Evolutionary conservation across 2,888 invertebrate genomes (phyloP).

Genomic region (Ctenicera cuprea): DNA sequence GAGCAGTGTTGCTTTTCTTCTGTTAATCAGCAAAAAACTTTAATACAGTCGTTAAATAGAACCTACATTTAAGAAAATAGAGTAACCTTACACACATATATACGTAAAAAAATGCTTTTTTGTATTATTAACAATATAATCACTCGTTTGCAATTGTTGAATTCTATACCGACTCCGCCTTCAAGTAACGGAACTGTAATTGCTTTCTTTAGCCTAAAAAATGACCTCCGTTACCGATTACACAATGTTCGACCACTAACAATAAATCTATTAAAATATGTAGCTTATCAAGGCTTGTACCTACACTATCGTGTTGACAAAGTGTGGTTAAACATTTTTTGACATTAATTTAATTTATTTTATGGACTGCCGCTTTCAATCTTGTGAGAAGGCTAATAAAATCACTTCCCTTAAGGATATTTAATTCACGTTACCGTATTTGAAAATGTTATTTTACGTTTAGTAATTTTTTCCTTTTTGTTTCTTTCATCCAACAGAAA

Average conservation of each 20-base stretch:
- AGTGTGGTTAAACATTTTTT: constrained; percentile 1
- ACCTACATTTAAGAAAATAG: neutral
- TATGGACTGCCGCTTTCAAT: too few relatives aligned
- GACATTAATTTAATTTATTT: too few relatives aligned
- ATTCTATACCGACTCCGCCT: constrained; percentile 1
- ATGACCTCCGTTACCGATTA: constrained; percentile 16
- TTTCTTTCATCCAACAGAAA: neutral
- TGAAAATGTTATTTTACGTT: neutral
- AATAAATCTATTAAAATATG: constrained; percentile 18
- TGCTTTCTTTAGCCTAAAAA: constrained; percentile 28
- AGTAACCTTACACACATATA: constrained; percentile 2
- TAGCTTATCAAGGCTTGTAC: neutral
- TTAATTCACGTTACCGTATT: neutral
- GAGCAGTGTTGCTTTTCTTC: too few relatives aligned
- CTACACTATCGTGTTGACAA: neutral
- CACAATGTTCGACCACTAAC: neutral
- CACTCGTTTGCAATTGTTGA: constrained; percentile 3
- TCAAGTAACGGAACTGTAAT: constrained; percentile 30
- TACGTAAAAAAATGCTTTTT: neutral
- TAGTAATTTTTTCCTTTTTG: neutral
- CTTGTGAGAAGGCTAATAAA: neutral
- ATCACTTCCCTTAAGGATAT: neutral
- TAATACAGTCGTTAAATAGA: too few relatives aligned
- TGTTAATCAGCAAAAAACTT: too few relatives aligned
- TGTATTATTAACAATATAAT: constrained; percentile 7